Base-by-base conservation (phyloP, 1,140 invertebrate genomes). In the Hormaphis cornu region DNA sequence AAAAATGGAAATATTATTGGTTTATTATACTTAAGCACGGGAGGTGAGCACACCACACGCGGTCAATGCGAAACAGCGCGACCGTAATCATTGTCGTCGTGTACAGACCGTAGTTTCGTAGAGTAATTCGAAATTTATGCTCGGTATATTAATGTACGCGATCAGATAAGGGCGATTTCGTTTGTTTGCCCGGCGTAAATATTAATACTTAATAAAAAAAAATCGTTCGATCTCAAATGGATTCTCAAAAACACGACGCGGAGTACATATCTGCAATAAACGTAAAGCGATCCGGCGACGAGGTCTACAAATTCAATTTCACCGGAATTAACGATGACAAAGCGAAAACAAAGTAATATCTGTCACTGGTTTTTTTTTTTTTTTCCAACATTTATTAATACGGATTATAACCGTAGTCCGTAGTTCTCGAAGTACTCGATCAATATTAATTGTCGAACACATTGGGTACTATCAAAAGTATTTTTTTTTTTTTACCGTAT, bases 11-110 rank as follows among this genome's bases (percentile, higher is more conserved):
- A 63, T 14, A 63, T 30, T 28, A 63, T 58, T 37, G 54, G 33
- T 58, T 58, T 58, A 58, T 58, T 58, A 58, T 37, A 40, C 22
- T 24, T 63, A 63, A n/a, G 46, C 42, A 63, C 58, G 18, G 26
- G 42, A 46, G 44, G 54, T 53, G 35, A 6, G n/a, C n/a, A n/a
- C n/a, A n/a, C n/a, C n/a, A n/a, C n/a, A n/a, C n/a, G 9, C 35
- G 35, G 24, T 40, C 14, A 16, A 24, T 14, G 35, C 4, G 24
- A 40, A 37, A 58, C 35, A 58, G 54, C 40, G 50, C 28, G n/a
- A 53, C 26, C 20, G 9, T n/a, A n/a, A n/a, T n/a, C n/a, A 12
- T n/a, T 4, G n/a, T 1, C 20, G 46, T 10, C 7, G 44, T 46
- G 22, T 50, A 50, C n/a, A n/a, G n/a, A 40, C 20, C 20, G 46